phyloP scores from a whole-genome alignment of 2,888 invertebrate species.

The Sphaerophoria taeniata region DNA sequence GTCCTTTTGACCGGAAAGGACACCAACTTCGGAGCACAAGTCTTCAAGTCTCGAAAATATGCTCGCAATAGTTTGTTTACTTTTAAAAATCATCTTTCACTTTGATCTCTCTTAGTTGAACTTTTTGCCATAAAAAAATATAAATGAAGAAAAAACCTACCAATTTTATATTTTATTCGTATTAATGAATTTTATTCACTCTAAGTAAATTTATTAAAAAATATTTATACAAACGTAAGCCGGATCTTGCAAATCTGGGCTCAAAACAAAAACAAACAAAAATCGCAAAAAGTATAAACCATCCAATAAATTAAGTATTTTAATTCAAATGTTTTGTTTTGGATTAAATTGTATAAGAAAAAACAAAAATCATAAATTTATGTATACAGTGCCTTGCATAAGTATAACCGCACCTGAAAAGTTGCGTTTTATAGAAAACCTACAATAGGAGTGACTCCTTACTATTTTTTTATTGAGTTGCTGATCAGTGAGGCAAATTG shows the following conservation, averaged over 20 bases:
- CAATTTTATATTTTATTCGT: constrained; percentile 11
- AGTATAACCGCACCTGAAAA: no score
- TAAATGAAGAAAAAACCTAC: constrained; percentile 11
- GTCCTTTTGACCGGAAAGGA: no score
- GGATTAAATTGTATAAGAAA: constrained; percentile 25
- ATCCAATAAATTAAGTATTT: constrained; percentile 60
- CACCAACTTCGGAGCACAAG: constrained; percentile 46
- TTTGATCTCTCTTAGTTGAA: constrained; percentile 66
- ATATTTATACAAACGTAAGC: constrained; percentile 43
- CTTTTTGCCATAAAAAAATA: constrained; percentile 41
- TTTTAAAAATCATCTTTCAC: constrained; percentile 63
- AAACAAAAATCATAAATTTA: background rate
- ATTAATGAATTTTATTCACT: constrained; percentile 20
- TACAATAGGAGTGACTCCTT: no score
- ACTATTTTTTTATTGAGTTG: no score
- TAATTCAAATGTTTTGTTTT: constrained; percentile 47
- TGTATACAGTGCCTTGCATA: no score
- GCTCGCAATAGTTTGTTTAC: constrained; percentile 41
- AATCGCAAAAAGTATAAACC: constrained; percentile 43
- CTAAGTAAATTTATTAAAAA: constrained; percentile 13
- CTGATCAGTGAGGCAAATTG: no score
- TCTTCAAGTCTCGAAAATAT: constrained; percentile 38
- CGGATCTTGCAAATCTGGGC: constrained; percentile 35
- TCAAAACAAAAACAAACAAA: constrained; percentile 2
- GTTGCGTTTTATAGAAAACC: no score